Evolutionary conservation across 1,140 invertebrate species (phyloP), one percentile per base, ranked within the genome.

Genomic region (Diachasma alloeum): DNA sequence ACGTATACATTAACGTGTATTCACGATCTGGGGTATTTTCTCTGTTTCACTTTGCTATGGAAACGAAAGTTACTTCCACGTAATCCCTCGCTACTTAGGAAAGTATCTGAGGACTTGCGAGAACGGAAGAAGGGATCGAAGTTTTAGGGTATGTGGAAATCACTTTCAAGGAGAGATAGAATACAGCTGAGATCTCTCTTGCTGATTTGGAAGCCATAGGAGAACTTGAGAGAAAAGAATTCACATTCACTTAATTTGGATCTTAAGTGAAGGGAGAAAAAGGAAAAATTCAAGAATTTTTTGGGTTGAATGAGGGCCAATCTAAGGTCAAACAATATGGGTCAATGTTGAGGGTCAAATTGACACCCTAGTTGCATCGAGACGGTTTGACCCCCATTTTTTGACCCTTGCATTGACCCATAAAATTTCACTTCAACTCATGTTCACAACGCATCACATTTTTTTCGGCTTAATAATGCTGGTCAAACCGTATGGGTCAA

Each of bases 71-170:
- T 85, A 74, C 79, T 77, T 82, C 19, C 70, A 46, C 67, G 74
- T 84, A 85, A 86, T 85, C 59, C 82, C 79, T 80, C 17, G 81
- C 76, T 83, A 85, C 81, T 85, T 83, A 83, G 70, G 48, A 63
- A 76, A 76, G 68, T 71, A 76, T 71, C 74, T 36, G 44, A 76
- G 74, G 48, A 76, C 74, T 76, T 71, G 46, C 19, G 5, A 63
- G 59, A 26, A 22, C 3, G 31, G 31, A 6, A 31, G 31, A 31
- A 6, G 74, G 72, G 75, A 77, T 77, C 70, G 56, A 72, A 77
- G 69, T 72, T 72, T 76, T 68, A 72, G 69, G 39, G 63, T 63
- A 26, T 63, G 59, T 63, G 59, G 24, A 26, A 70, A 77, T 72
- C 75, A 72, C 75, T 72, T 37, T 63, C 37, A 67, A 31, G 73